A percentile compares a stretch with the other conserved stretches of the same genome.
These are phyloP conservation scores for Erythrolamprus reginae DNA, from an alignment of 2,113 vertebrate genomes.

Conservation along the genomic window DNA sequence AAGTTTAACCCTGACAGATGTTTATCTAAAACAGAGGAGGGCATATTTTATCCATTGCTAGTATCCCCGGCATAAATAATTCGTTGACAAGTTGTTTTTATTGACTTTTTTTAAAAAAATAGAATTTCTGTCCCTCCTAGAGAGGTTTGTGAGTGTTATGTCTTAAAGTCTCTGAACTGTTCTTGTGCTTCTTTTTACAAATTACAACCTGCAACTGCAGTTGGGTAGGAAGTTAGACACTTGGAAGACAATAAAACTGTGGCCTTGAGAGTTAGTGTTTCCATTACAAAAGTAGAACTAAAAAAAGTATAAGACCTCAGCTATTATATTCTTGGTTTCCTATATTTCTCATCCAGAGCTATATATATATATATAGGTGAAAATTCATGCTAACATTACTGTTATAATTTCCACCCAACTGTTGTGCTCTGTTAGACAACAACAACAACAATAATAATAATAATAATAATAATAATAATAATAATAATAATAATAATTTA, in stretches of 20 bases:
- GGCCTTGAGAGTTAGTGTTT: not conserved
- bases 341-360: not conserved
- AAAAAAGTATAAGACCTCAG: not conserved
- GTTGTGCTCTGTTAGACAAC: not conserved
- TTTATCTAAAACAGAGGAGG: not conserved
- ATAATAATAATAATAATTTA: too few relatives aligned
- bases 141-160: not conserved
- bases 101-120: not conserved
- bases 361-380: not conserved
- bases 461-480: too few relatives aligned
- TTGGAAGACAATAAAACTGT: not conserved
- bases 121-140: not conserved
- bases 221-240: not conserved
- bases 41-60: not conserved
- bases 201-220: not conserved
- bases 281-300: not conserved
- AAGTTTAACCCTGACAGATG: not conserved
- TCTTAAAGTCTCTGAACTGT: not conserved
- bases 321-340: not conserved
- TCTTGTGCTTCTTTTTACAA: not conserved
- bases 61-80: not conserved
- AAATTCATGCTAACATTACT: not conserved
- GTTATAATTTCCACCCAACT: not conserved
- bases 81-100: not conserved
- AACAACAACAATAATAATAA: too few relatives aligned